Evolutionary conservation across 2,113 vertebrate species (phyloP).

Genomic region (Phoxinus phoxinus): DNA sequence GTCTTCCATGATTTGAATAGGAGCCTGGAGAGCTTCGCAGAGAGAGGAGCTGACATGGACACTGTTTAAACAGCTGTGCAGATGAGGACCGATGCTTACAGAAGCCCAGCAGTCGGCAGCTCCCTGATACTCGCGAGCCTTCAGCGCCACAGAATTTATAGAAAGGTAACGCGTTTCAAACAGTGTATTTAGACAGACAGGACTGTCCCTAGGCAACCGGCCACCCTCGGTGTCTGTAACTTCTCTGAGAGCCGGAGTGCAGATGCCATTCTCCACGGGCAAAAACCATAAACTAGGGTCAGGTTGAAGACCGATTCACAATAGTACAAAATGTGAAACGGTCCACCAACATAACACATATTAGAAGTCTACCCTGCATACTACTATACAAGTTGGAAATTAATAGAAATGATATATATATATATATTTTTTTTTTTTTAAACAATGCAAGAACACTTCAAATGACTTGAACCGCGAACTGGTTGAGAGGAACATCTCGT

Average conservation of each 20-base stretch:
- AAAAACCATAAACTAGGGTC: too few relatives aligned
- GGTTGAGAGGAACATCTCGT: not conserved
- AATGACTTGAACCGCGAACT: too few relatives aligned
- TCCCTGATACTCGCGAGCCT: not conserved
- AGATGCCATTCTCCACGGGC: slow-evolving; percentile 18
- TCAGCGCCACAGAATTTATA: not conserved
- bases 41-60: not conserved
- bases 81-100: not conserved
- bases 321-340: not conserved
- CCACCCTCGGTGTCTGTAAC: not conserved
- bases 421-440: too few relatives aligned
- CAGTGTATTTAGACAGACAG: not conserved
- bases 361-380: not conserved
- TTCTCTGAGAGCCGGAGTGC: not conserved
- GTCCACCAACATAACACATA: not conserved
- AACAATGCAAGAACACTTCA: not conserved
- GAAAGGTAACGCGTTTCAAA: not conserved
- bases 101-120: slow-evolving; percentile 5
- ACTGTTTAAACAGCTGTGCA: slow-evolving; percentile 25
- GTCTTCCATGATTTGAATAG: not conserved
- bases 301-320: too few relatives aligned
- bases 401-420: too few relatives aligned
- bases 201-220: not conserved
- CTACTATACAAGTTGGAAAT: not conserved
- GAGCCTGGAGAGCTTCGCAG: not conserved